These are phyloP conservation scores for Chironomus tepperi DNA, from an alignment of 1,140 invertebrate genomes.

Conservation along the genomic window DNA sequence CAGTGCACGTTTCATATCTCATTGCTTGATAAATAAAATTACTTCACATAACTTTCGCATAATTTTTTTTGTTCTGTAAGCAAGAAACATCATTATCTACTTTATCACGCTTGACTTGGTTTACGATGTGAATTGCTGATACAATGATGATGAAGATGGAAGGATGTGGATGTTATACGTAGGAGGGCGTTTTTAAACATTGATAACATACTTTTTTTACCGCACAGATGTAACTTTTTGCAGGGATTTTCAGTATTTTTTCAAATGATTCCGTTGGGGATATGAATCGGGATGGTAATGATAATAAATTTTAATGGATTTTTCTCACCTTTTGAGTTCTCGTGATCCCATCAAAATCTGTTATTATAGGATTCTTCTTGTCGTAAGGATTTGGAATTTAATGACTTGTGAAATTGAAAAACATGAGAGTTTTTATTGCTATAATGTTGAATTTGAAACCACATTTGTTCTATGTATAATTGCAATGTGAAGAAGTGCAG, in stretches of 20 bases:
- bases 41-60: background rate
- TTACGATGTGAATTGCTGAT: background rate
- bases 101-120: conserved; percentile 12
- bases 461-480: background rate
- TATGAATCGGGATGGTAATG: background rate
- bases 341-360: background rate
- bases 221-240: conserved; percentile 11
- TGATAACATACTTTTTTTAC: background rate
- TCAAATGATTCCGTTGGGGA: background rate
- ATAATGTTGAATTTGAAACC: background rate
- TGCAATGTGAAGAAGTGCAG: background rate
- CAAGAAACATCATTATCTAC: conserved; percentile 22
- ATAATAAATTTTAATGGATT: conserved; percentile 24
- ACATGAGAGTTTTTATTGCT: background rate
- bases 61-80: background rate
- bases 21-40: conserved; percentile 21
- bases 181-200: background rate
- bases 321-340: background rate
- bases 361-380: background rate
- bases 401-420: background rate
- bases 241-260: conserved; percentile 1
- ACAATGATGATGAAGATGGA: background rate
- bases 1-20: background rate
- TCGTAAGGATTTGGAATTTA: background rate
- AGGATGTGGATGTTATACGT: background rate